Conservation (phyloP, 2,797 vertebrate genomes). For the Argyrosomus regius region DNA sequence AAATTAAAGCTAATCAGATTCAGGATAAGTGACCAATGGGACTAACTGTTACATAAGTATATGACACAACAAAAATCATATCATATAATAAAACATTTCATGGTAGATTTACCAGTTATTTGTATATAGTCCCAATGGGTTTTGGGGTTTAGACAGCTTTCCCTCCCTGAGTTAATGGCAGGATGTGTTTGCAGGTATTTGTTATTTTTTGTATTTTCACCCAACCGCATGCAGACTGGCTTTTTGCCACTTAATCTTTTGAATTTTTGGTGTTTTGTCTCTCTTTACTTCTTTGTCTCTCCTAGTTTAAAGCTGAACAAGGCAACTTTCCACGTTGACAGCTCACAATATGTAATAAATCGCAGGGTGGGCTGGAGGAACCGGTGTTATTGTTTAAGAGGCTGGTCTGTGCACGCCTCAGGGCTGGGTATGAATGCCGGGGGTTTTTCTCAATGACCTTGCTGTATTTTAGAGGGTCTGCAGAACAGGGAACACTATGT, state of each 20-base stretch:
- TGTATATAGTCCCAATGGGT: neutral
- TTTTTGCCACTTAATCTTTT: neutral
- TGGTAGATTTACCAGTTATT: no score
- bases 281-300: neutral
- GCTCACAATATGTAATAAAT: slow-evolving; percentile 38
- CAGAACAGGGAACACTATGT: neutral
- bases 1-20: neutral
- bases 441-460: slow-evolving; percentile 39
- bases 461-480: slow-evolving; percentile 21
- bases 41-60: neutral
- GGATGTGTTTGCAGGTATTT: neutral
- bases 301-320: neutral
- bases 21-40: neutral
- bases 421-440: slow-evolving; percentile 32
- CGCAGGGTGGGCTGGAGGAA: slow-evolving; percentile 37
- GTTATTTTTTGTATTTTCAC: neutral
- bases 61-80: neutral
- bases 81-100: no score
- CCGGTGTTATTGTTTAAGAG: slow-evolving; percentile 43
- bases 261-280: neutral
- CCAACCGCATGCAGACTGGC: neutral
- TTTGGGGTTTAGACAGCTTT: neutral
- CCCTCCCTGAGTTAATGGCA: neutral
- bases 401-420: slow-evolving; percentile 44
- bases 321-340: slow-evolving; percentile 1